Evolutionary conservation across 64 coral and sea anemone genomes (phyloP).

Genomic region (Exaiptasia diaphana): DNA sequence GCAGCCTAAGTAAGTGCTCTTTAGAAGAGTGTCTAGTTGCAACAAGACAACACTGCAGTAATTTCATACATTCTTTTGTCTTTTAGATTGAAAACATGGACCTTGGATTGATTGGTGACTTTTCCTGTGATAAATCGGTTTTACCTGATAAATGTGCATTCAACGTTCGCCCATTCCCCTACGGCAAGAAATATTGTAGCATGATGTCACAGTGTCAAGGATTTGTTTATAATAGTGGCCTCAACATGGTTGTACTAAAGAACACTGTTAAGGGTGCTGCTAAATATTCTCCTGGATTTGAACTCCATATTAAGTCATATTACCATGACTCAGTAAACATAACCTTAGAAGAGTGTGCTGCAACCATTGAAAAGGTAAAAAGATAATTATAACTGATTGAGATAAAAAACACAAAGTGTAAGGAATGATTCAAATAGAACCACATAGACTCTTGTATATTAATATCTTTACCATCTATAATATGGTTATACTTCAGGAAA

Average conservation of each 20-base stretch:
- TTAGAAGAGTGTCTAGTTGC: too few species aligned
- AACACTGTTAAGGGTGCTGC: not conserved
- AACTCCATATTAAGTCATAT: not conserved
- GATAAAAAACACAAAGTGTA: too few species aligned
- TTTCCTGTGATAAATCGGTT: not conserved
- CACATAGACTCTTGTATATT: too few species aligned
- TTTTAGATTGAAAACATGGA: slow-evolving; percentile 27
- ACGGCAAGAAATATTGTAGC: not conserved
- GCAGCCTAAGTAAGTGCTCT: too few species aligned
- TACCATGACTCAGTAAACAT: not conserved
- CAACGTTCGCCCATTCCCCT: not conserved
- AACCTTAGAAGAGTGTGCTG: slow-evolving; percentile 15
- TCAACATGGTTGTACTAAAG: not conserved
- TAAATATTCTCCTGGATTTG: slow-evolving; percentile 1
- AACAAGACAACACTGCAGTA: too few species aligned
- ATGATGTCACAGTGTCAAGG: slow-evolving; percentile 14
- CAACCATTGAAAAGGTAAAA: not conserved
- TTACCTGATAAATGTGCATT: not conserved
- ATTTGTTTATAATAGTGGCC: slow-evolving; percentile 26
- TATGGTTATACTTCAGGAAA: too few species aligned
- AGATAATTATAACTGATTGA: too few species aligned
- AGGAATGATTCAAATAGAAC: too few species aligned
- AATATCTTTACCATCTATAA: too few species aligned
- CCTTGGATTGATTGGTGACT: not conserved
- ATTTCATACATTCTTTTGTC: not conserved